These are phyloP conservation scores for Proterorhinus semilunaris DNA, from an alignment of 2,113 vertebrate genomes.

Conservation along the genomic window DNA sequence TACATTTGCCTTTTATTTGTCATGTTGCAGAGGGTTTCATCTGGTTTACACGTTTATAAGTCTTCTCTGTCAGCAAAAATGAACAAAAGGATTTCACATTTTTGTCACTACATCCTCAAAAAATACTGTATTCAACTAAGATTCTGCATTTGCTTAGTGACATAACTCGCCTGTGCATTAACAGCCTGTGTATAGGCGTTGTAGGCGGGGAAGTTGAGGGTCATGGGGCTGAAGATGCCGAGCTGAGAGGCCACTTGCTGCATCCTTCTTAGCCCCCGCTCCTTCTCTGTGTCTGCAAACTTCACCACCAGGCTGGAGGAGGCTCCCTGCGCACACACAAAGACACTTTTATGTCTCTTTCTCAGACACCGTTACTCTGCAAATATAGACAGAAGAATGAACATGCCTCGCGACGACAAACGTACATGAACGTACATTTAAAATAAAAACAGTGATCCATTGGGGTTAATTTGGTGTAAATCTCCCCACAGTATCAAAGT, in stretches of 20 bases:
- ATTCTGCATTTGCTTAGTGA: background rate
- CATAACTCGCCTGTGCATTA: slow-evolving; percentile 68
- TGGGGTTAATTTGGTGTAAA: too few species aligned
- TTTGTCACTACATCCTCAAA: too few species aligned
- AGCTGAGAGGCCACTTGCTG: slow-evolving; percentile 90
- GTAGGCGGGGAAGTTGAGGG: slow-evolving; percentile 89
- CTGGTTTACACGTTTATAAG: too few species aligned
- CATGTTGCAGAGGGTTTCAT: too few species aligned
- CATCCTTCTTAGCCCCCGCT: slow-evolving; percentile 87
- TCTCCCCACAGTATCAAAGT: background rate
- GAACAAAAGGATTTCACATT: too few species aligned
- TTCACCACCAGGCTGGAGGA: slow-evolving; percentile 93
- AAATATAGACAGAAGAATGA: too few species aligned
- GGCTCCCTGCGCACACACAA: slow-evolving; percentile 76
- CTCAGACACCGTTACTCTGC: too few species aligned
- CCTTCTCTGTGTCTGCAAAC: slow-evolving; percentile 92
- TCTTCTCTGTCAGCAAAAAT: too few species aligned
- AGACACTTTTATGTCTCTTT: too few species aligned
- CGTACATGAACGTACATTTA: background rate
- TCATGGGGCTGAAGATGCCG: slow-evolving; percentile 90
- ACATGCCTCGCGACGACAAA: too few species aligned
- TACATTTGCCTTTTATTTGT: too few species aligned
- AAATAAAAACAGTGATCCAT: background rate
- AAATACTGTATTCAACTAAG: background rate
- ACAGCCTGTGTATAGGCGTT: slow-evolving; percentile 90